A percentile compares a stretch with the other conserved stretches of the same genome.
phyloP scores from a whole-genome alignment of 35 echinoderm and acorn worm genomes.

The Apostichopus parvimensis region DNA sequence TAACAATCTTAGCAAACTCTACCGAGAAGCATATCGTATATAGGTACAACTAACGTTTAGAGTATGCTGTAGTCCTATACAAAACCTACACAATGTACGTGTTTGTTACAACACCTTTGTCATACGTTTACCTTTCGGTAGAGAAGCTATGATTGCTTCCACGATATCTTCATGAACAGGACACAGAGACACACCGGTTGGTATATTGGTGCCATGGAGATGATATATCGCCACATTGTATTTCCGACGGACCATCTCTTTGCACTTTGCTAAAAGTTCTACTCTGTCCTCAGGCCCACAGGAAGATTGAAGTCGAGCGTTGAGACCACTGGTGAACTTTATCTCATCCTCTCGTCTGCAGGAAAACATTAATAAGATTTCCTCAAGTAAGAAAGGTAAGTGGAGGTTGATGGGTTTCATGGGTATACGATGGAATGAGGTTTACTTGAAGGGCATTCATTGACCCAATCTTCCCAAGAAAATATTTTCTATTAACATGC shows the following conservation, averaged over 20 bases:
- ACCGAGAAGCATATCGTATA: no score
- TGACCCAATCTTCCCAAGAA: no score
- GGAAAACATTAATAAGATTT: background rate
- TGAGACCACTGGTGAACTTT: conserved; percentile 1
- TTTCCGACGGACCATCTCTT: conserved; percentile 14
- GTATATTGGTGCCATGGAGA: background rate
- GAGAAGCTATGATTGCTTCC: conserved; percentile 49
- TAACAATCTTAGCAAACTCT: no score
- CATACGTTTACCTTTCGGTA: conserved; percentile 35
- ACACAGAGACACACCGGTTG: background rate
- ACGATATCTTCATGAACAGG: conserved; percentile 29
- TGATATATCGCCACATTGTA: conserved; percentile 32
- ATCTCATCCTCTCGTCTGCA: conserved; percentile 15
- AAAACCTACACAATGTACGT: no score
- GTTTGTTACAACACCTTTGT: no score
- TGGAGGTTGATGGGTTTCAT: background rate
- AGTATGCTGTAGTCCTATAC: no score
- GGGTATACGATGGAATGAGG: no score
- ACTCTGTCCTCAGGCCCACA: background rate
- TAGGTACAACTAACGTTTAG: no score
- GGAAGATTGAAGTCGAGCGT: background rate
- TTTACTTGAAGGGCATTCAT: no score
- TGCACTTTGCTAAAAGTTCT: conserved; percentile 14
- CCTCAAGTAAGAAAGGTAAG: no score
- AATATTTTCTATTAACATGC: no score